A percentile compares a stretch with the other conserved stretches of the same genome.
These are phyloP conservation scores for Drosophila parthenogenetica DNA, from an alignment of 2,888 invertebrate genomes.

Conservation along the genomic window DNA sequence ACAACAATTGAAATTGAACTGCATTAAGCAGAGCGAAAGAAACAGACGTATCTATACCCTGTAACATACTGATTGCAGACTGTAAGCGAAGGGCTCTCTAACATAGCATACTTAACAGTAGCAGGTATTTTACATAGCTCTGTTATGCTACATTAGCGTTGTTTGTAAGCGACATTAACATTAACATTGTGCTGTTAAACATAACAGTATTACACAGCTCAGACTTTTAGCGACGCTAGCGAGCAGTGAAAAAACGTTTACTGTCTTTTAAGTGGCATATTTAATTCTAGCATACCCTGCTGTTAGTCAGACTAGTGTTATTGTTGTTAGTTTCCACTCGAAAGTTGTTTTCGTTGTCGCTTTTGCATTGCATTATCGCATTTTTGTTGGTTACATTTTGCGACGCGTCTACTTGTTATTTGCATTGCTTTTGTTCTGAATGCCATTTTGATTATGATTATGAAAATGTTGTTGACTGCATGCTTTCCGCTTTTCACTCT, in stretches of 20 bases:
- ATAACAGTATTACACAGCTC: no score
- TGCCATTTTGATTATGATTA: conserved; percentile 82
- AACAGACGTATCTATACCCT: conserved; percentile 33
- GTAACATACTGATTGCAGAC: not conserved
- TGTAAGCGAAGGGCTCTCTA: not conserved
- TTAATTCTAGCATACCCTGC: not conserved
- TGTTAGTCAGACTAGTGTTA: not conserved
- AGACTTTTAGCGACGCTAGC: no score
- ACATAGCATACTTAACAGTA: not conserved
- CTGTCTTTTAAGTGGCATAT: conserved; percentile 7
- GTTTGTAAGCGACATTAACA: no score
- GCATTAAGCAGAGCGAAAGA: conserved; percentile 71
- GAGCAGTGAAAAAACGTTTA: no score
- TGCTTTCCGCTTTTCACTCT: conserved; percentile 20
- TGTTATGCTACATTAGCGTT: no score
- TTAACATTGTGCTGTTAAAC: no score
- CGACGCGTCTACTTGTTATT: conserved; percentile 71
- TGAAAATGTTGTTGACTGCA: conserved; percentile 72
- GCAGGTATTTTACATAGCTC: not conserved
- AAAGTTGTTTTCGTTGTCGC: conserved; percentile 51
- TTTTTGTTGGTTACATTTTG: conserved; percentile 77
- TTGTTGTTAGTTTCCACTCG: conserved; percentile 36
- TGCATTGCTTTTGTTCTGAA: conserved; percentile 81
- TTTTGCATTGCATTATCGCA: conserved; percentile 75
- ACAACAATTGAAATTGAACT: conserved; percentile 80